Evolutionary conservation across 1,140 invertebrate genomes (phyloP).

Genomic region (Dreissena rostriformis): DNA sequence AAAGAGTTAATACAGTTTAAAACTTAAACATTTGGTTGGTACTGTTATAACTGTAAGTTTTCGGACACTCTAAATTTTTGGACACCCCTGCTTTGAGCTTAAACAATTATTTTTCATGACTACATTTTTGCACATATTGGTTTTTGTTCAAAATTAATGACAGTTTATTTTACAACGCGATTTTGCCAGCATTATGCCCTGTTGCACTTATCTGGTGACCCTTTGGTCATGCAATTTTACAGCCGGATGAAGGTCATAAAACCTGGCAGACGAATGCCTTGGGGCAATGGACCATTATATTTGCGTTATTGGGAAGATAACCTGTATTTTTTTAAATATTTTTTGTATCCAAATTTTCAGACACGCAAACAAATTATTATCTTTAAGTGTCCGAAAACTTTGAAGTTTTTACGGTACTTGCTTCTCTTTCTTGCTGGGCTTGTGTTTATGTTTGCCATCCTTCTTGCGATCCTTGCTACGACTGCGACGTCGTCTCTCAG

Average conservation of each 20-base stretch:
- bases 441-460: constrained; percentile 63
- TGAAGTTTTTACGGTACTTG: constrained; percentile 35
- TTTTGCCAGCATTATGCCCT: too few relatives aligned
- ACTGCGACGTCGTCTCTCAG: constrained; percentile 63
- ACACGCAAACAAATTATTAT: neutral
- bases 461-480: constrained; percentile 70
- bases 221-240: too few relatives aligned
- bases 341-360: neutral
- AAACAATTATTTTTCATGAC: too few relatives aligned
- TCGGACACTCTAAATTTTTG: too few relatives aligned
- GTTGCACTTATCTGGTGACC: too few relatives aligned
- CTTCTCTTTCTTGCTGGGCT: constrained; percentile 62
- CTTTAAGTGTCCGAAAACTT: neutral
- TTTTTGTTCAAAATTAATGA: too few relatives aligned
- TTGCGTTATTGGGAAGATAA: neutral
- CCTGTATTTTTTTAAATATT: neutral
- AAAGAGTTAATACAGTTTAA: too few relatives aligned
- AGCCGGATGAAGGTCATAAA: constrained; percentile 13
- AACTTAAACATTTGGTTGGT: too few relatives aligned
- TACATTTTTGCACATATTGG: too few relatives aligned
- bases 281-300: neutral
- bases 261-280: neutral
- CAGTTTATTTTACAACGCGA: too few relatives aligned
- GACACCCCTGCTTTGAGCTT: too few relatives aligned
- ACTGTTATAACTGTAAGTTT: too few relatives aligned